Percentiles rank a stretch among this genome's conserved stretches.
Evolutionary conservation across 2,113 vertebrate species (phyloP).

Genomic region (Polyodon spathula): DNA sequence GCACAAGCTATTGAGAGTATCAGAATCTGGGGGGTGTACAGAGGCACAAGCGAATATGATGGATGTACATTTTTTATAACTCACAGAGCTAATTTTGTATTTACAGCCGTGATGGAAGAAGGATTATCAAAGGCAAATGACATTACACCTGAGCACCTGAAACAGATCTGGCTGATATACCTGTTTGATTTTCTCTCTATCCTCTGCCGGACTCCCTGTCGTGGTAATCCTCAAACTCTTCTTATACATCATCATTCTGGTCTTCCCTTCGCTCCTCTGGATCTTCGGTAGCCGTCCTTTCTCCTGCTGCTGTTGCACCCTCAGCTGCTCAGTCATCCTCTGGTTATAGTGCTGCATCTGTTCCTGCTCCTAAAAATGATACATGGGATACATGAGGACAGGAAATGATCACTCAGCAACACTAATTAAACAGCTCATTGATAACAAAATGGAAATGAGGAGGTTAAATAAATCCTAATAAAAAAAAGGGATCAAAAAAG

Average conservation of each 20-base stretch:
- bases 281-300: conserved; percentile 81
- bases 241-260: conserved; percentile 94
- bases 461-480: no score
- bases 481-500: no score
- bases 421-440: no score
- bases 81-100: no score
- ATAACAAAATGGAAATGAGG: no score
- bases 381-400: conserved; percentile 11
- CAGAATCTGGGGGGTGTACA: no score
- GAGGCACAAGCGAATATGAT: no score
- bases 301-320: conserved; percentile 79
- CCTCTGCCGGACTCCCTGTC: conserved; percentile 61
- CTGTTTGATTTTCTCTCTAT: conserved; percentile 86
- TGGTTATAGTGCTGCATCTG: conserved; percentile 97
- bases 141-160: no score
- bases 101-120: no score
- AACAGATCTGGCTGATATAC: conserved; percentile 50
- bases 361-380: conserved; percentile 68
- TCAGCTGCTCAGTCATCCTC: conserved; percentile 82
- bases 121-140: no score
- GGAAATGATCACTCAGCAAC: not conserved
- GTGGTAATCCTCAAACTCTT: conserved; percentile 90
- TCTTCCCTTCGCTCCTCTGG: conserved; percentile 85
- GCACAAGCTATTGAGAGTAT: no score
- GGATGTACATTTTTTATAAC: no score